Percentiles rank a stretch among this genome's conserved stretches.
phyloP scores from a whole-genome alignment of 1,140 invertebrate species.

The Zeugodacus cucurbitae region DNA sequence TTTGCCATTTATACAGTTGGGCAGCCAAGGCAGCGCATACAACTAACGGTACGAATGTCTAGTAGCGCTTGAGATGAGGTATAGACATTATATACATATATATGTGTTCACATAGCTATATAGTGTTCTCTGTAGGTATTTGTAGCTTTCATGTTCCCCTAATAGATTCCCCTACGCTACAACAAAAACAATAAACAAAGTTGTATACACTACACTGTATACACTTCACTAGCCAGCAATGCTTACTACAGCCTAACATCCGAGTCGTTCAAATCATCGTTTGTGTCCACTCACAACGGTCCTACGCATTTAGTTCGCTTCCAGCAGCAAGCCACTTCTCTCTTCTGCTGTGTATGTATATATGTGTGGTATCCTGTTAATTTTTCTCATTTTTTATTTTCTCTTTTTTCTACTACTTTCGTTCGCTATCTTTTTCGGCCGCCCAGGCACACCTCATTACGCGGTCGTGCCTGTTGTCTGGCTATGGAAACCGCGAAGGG shows the following conservation, averaged over 20 bases:
- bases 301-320: background rate
- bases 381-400: background rate
- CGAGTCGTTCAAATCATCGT: no score
- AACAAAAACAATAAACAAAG: background rate
- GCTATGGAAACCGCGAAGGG: constrained; percentile 2
- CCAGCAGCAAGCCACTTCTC: background rate
- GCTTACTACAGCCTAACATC: background rate
- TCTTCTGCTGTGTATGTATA: background rate
- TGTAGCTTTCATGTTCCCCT: no score
- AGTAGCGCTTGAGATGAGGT: background rate
- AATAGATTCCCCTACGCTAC: background rate
- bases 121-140: no score
- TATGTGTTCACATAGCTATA: no score
- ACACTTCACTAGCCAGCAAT: background rate
- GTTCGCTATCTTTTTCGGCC: background rate
- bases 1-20: background rate
- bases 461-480: background rate
- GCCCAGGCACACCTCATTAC: background rate
- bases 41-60: background rate
- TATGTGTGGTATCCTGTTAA: background rate
- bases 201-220: background rate
- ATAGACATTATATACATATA: background rate
- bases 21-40: background rate
- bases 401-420: background rate
- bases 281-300: background rate